Conservation (phyloP, 2,113 vertebrate species). For the Crocuta crocuta region DNA sequence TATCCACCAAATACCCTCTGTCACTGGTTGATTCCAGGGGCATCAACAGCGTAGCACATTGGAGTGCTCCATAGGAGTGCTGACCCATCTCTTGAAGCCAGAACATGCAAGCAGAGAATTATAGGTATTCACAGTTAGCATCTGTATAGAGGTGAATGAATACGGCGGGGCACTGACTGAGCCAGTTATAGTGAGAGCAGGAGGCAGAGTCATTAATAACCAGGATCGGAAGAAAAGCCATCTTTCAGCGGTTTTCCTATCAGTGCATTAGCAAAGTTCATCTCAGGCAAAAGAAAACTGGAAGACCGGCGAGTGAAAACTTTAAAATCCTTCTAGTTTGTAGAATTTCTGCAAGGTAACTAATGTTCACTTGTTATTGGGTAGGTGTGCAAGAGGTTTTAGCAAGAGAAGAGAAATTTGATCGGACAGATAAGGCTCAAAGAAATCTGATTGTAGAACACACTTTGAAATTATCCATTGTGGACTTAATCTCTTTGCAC, state of each 20-base stretch:
- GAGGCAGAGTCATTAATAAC: neutral
- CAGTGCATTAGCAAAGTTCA: neutral
- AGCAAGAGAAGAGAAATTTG: constrained; percentile 56
- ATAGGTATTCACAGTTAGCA: neutral
- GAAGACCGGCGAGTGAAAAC: neutral
- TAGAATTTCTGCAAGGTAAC: constrained; percentile 20
- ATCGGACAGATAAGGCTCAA: constrained; percentile 56
- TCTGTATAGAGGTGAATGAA: neutral
- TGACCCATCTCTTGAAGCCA: neutral
- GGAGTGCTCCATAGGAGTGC: neutral
- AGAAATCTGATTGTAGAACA: constrained; percentile 72
- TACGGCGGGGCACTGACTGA: neutral
- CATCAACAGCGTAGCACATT: neutral
- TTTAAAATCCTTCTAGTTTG: neutral
- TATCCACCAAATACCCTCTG: neutral
- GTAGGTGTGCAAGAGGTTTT: constrained; percentile 49
- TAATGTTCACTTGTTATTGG: constrained; percentile 9
- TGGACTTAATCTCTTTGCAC: constrained; percentile 67
- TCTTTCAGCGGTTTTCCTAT: constrained; percentile 16
- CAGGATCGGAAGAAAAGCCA: neutral
- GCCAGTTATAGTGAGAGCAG: neutral
- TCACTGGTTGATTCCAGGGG: neutral
- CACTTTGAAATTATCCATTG: constrained; percentile 76
- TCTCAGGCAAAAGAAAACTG: neutral
- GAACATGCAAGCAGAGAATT: neutral